Evolutionary conservation across 2,888 invertebrate species (phyloP), one percentile per base, ranked within the genome.

Genomic region (Cryptus viduatorius): DNA sequence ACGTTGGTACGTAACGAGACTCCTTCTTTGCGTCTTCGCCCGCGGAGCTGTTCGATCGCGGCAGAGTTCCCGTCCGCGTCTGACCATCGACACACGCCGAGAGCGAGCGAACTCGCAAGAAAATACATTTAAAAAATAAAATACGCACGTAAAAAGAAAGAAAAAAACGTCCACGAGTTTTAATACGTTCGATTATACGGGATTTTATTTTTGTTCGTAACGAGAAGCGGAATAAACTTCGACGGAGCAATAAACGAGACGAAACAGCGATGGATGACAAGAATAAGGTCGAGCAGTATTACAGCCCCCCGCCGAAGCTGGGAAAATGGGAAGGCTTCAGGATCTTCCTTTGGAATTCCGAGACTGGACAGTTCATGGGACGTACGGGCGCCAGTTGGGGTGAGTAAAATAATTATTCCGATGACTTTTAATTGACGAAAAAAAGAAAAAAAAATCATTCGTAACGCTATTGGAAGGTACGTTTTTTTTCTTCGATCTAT

Each of bases 321-420:
- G 97, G 97, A 89, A 96, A 96, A 95, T 98, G 98, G 97, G 97
- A 98, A 94, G 95, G 96, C 91, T 96, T 98, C 95, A 96, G 95
- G 94, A 95, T 95, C 92, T 98, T 98, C 95, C 94, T 98, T 89
- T 98, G 97, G 97, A 98, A 99, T 95, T 96, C 97, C 90, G 98
- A 98, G 94, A 98, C 98, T 86, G 96, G 96, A 92, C 98, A 98
- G 95, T 96, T 98, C 94, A 95, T 98, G 90, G 98, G 98, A 90
- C 96, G 98, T 91, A 98, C 98, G 86, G 98, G 97, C 90, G 95
- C 96, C 93, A 98, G 98, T 95, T 99, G 99, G 99, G 98, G 98
- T 98, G 94, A 98, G 98, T 97, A 24, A 16, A 29, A 7, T 48
- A 29, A 7, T 29, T 44, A 16, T 77, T 72, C 37, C 37, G 8